Percentiles rank a stretch among this genome's conserved stretches.
Evolutionary conservation across 2,797 vertebrate genomes (phyloP).

Genomic region (Spea hammondii): DNA sequence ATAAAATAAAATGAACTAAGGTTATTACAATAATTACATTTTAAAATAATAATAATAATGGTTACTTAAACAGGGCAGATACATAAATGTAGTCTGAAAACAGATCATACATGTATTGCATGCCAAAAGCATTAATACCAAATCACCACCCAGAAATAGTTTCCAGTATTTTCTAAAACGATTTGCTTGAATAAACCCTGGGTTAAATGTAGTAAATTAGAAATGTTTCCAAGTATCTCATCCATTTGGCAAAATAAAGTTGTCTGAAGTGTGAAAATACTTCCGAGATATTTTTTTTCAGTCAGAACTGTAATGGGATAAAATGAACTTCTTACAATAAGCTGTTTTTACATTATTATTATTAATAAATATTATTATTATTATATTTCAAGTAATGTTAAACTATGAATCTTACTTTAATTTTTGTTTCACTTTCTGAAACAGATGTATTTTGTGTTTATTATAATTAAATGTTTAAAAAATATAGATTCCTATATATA

Average conservation of each 20-base stretch:
- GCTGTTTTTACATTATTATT: neutral
- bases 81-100: no score
- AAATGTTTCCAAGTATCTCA: slow-evolving; percentile 14
- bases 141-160: slow-evolving; percentile 4
- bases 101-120: neutral
- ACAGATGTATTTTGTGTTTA: no score
- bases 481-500: neutral
- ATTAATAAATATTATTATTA: no score
- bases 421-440: neutral
- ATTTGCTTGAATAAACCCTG: slow-evolving; percentile 7
- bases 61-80: no score
- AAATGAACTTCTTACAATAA: neutral
- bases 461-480: neutral
- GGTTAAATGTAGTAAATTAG: slow-evolving; percentile 5
- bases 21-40: no score
- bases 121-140: neutral
- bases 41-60: no score
- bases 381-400: neutral
- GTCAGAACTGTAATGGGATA: neutral
- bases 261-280: slow-evolving; percentile 19
- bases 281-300: neutral
- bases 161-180: slow-evolving; percentile 8
- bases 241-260: slow-evolving; percentile 5
- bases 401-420: neutral
- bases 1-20: no score